Base-by-base conservation (phyloP, 2,888 invertebrate species). In the Harpalus rubripes region DNA sequence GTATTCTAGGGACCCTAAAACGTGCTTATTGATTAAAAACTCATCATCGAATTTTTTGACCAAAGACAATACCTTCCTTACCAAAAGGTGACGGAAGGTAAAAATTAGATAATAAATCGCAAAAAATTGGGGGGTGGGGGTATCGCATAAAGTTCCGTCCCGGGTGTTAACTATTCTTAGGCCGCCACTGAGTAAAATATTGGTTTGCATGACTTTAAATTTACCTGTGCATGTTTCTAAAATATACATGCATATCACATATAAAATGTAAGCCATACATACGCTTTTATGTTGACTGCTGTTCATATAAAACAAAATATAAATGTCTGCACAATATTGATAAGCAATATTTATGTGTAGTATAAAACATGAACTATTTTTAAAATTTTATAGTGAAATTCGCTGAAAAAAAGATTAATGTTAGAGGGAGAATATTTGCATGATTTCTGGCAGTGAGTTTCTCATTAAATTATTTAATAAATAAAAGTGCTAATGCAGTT, bases 291-390 rank as follows among this genome's bases (percentile, higher is more conserved):
- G 72, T 44, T 44, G 44, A 18, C 72, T 74, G 10, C 15, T 10
- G 72, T 44, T 44, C 44, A 74, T 44, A 52, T 74, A 44, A 18
- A 74, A 74, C 72, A 74, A 74, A 74, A 74, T 74, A 74, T 74
- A 74, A 74, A 74, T 74, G 72, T 74, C 72, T 74, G 72, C 72
- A 74, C 72, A 74, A 74, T 52, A 74, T 74, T 74, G 72, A 74
- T 74, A 74, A 74, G 72, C 72, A 74, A 74, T 74, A 74, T 74
- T 74, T 74, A 74, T 74, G 72, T 10, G 72, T 44, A 18, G 44
- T 16, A 44, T 74, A 74, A 74, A 74, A 74, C 72, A 74, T 74
- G 44, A 44, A 74, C 72, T 74, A 74, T 74, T 74, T 74, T 74
- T 44, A 74, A 74, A 74, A 18, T 52, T 74, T 44, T 44, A 74